Conservation (phyloP, 2,797 vertebrate genomes). For the Pristis pectinata region DNA sequence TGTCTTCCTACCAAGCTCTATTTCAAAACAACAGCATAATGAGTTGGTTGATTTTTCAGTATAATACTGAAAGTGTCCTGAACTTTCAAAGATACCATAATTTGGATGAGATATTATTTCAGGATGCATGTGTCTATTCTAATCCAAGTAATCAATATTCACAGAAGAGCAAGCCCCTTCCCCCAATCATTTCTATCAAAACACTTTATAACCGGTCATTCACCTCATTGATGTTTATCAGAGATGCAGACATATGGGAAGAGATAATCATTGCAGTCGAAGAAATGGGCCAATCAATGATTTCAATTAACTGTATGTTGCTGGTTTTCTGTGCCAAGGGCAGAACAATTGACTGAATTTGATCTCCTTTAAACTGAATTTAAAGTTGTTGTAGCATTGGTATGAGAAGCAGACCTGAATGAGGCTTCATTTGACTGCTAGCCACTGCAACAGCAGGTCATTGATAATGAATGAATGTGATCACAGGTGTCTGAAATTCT, state of each 20-base stretch:
- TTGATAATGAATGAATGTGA: background rate
- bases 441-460: background rate
- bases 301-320: background rate
- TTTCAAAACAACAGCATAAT: background rate
- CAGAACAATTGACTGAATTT: background rate
- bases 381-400: background rate
- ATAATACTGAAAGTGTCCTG: background rate
- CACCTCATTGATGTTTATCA: background rate
- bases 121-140: background rate
- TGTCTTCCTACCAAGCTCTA: background rate
- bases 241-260: background rate
- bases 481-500: background rate
- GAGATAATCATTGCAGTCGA: background rate
- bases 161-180: background rate
- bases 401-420: background rate
- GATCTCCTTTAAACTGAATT: background rate
- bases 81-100: background rate
- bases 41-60: background rate
- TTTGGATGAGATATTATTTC: background rate
- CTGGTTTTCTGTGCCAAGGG: no score
- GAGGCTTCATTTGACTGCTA: background rate
- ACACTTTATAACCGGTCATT: background rate
- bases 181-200: background rate
- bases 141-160: background rate
- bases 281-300: background rate